Conservation (phyloP, 2,797 vertebrate genomes). For the Triplophysa bombifrons region DNA sequence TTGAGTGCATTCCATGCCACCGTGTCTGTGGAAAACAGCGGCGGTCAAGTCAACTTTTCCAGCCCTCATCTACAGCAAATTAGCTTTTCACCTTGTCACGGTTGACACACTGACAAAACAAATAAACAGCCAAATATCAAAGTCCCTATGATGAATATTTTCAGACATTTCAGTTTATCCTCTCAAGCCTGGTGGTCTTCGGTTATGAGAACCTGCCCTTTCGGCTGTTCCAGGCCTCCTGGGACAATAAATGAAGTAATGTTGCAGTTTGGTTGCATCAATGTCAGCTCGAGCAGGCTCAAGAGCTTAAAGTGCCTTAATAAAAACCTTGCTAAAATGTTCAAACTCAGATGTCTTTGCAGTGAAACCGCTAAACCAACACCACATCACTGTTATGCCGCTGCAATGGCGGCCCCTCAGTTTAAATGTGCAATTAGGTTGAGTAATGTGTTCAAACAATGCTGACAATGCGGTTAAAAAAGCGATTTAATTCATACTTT, state of each 20-base stretch:
- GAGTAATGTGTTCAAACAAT: not conserved
- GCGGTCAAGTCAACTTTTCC: slow-evolving; percentile 55
- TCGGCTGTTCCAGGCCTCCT: slow-evolving; percentile 66
- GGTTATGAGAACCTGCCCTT: slow-evolving; percentile 70
- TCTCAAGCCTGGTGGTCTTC: slow-evolving; percentile 80
- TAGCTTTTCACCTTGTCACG: slow-evolving; percentile 61
- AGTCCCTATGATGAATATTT: slow-evolving; percentile 74
- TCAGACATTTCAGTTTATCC: slow-evolving; percentile 79
- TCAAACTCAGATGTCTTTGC: slow-evolving; percentile 23
- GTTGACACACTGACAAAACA: slow-evolving; percentile 74
- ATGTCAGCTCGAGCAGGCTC: slow-evolving; percentile 27
- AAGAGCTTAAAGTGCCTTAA: slow-evolving; percentile 28
- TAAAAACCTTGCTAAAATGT: slow-evolving; percentile 19
- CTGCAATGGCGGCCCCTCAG: not conserved
- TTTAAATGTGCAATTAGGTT: slow-evolving; percentile 15
- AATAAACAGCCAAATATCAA: slow-evolving; percentile 80
- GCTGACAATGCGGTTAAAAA: not conserved
- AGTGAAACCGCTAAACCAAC: slow-evolving; percentile 7
- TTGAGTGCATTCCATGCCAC: slow-evolving; percentile 52
- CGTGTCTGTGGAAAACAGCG: slow-evolving; percentile 50
- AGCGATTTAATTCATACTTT: not conserved
- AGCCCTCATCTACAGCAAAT: slow-evolving; percentile 57
- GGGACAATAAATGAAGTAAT: slow-evolving; percentile 65
- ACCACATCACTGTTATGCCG: not conserved
- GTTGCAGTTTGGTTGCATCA: slow-evolving; percentile 52